Evolutionary conservation across 2,113 vertebrate genomes (phyloP), one percentile per base, ranked within the genome.

Genomic region (Leptodactylus fuscus): DNA sequence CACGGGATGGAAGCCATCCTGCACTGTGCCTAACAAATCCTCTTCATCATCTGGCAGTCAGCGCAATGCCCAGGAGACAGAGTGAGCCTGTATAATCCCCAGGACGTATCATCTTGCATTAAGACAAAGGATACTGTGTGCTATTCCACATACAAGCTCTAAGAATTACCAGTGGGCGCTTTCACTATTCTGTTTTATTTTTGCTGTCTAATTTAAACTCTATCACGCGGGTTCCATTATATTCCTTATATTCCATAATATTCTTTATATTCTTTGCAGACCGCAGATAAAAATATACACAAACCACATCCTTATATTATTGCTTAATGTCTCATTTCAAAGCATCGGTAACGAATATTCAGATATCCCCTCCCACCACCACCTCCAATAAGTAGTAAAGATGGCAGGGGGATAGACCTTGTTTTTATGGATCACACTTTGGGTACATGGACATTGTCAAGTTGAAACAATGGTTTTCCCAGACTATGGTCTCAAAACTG

Each of bases 71-170:
- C 29, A 12, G 16, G 67, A 82, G 65, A 69, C n/a, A 34, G 65
- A 27, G 5, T 53, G 10, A 82, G 48, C 44, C 48, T 55, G 48
- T n/a, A 32, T 71, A 71, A 82, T 82, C 81, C 81, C 65, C 29
- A 58, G 51, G 32, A 73, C 69, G 24, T 82, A 71, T 82, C 67
- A 44, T 34, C 81, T 82, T 73, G 49, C 69, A 73, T n/a, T 58
- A 38, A 41, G 67, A 82, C 81, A 82, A 82, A 53, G 81, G 81
- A 73, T 18, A 46, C 81, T 55, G 67, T 82, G 81, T 82, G 48
- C 81, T 73, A 67, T 8, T 53, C 44, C 15, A 13, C 32, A 24
- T 22, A n/a, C 48, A 34, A 24, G 46, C 65, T 51, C 41, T 46
- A 7, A 55, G 67, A 48, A 82, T 73, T 82, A 82, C 67, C 48